Evolutionary conservation across 2,888 invertebrate species (phyloP), one percentile per base, ranked within the genome.

Genomic region (Eretmocerus hayati): DNA sequence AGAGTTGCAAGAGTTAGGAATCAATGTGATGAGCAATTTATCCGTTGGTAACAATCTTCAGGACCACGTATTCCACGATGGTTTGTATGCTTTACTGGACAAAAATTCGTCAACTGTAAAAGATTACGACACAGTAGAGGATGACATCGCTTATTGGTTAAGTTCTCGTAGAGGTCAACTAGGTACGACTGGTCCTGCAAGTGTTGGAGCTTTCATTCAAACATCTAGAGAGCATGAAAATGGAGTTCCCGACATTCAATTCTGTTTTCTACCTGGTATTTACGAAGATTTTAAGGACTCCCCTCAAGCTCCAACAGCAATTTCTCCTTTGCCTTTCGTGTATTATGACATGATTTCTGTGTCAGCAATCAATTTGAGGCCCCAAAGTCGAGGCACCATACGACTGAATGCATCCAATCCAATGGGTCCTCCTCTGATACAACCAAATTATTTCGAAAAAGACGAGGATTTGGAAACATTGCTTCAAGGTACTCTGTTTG

Each of bases 1-100:
- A 1, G 80, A 86, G 61, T 70, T 87, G 5, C 58, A 69, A 16
- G 72, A 77, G 32, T 62, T 81, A 8, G 75, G 75, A 5, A 85
- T 90, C 43, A 67, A 76, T 0, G 76, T 83, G 2, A 62, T 87
- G 31, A 74, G 79, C 52, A 77, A 89, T 64, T 74, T 87, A 2
- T 81, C 81, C 2, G 89, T 90, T 0, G 90, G 90, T 13, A 79
- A 81, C 61, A 90, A 90, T 69, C 75, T 90, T 0, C 88, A 88
- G 67, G 89, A 90, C 66, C 89, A 90, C 62, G 75, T 86, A 15
- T 82, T 83, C 0, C 83, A 31, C 18, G 21, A 22, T 16, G 37
- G 42, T 19, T 30, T 42, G 5, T 4, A 9, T 9, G n/a, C 38
- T 11, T 4, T 18, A 2, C 1, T 42, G 16, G 31, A 37, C 13